Evolutionary conservation across 1,140 invertebrate genomes (phyloP).

Genomic region (Bombus balteatus): DNA sequence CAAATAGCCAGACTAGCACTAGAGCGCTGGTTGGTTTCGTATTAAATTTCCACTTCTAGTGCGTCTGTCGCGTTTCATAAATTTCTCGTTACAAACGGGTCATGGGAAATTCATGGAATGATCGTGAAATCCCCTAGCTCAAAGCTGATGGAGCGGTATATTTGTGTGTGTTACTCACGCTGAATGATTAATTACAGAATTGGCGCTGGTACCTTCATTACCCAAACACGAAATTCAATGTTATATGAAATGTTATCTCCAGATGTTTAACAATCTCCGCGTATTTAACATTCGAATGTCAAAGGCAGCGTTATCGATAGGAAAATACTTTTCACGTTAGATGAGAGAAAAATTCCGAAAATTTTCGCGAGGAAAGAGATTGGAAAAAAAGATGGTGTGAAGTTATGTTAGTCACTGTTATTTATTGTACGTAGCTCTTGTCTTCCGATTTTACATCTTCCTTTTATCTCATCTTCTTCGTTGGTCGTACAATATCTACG

Average conservation of each 20-base stretch:
- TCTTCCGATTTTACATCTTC: no score
- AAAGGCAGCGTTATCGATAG: background rate
- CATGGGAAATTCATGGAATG: background rate
- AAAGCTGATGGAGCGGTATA: background rate
- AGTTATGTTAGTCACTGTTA: background rate
- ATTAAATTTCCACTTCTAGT: background rate
- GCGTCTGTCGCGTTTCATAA: background rate
- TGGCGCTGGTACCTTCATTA: background rate
- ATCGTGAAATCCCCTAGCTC: background rate
- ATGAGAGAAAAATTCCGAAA: background rate
- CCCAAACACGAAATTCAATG: background rate
- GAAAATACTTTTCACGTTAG: background rate
- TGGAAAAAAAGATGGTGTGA: background rate
- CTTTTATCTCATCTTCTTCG: no score
- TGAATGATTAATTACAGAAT: slow-evolving; percentile 1
- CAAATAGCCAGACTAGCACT: no score
- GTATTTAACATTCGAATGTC: background rate
- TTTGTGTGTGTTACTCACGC: no score
- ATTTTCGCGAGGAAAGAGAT: fast-evolving
- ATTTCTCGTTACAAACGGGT: background rate
- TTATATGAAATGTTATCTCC: background rate
- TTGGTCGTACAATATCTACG: no score
- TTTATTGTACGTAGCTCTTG: no score
- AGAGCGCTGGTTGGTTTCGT: background rate
- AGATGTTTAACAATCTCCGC: background rate